Evolutionary conservation across 1,140 invertebrate genomes (phyloP).

Genomic region (Teleogryllus occipitalis): DNA sequence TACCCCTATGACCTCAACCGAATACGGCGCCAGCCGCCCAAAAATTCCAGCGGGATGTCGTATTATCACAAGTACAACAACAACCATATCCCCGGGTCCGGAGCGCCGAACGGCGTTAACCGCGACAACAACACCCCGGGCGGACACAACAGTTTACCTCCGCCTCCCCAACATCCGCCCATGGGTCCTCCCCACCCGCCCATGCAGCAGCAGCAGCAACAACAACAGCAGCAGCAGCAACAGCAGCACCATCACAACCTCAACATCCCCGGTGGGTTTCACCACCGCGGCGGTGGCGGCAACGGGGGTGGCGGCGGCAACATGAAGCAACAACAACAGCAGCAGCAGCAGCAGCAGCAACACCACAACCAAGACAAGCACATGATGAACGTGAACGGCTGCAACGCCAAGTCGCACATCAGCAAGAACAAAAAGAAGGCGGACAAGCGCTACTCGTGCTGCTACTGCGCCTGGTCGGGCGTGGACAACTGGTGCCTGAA

Average conservation of each 20-base stretch:
- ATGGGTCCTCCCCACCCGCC: not conserved
- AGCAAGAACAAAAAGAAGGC: conserved; percentile 37
- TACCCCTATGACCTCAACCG: conserved; percentile 75
- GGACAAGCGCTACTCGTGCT: conserved; percentile 63
- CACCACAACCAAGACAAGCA: not conserved
- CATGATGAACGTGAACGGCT: conserved; percentile 29
- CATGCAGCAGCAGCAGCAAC: not conserved
- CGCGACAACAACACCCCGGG: conserved; percentile 7
- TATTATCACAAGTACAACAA: conserved; percentile 35
- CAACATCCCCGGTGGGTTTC: conserved; percentile 25
- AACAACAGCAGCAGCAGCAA: conserved; percentile 10
- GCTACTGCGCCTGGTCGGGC: conserved; percentile 82
- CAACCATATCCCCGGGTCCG: conserved; percentile 23
- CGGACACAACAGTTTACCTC: not conserved
- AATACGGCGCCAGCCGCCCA: conserved; percentile 52
- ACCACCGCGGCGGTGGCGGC: conserved; percentile 24
- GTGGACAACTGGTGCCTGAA: conserved; percentile 92
- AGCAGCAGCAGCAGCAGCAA: conserved; percentile 26
- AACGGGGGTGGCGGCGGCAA: conserved; percentile 19
- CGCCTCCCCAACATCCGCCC: conserved; percentile 9
- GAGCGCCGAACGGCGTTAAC: not conserved
- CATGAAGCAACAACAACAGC: conserved; percentile 30
- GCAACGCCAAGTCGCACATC: conserved; percentile 38
- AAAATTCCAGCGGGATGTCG: conserved; percentile 40
- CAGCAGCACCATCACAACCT: conserved; percentile 17